These are phyloP conservation scores for Champsocephalus gunnari DNA, from an alignment of 2,797 vertebrate genomes.

Conservation along the genomic window DNA sequence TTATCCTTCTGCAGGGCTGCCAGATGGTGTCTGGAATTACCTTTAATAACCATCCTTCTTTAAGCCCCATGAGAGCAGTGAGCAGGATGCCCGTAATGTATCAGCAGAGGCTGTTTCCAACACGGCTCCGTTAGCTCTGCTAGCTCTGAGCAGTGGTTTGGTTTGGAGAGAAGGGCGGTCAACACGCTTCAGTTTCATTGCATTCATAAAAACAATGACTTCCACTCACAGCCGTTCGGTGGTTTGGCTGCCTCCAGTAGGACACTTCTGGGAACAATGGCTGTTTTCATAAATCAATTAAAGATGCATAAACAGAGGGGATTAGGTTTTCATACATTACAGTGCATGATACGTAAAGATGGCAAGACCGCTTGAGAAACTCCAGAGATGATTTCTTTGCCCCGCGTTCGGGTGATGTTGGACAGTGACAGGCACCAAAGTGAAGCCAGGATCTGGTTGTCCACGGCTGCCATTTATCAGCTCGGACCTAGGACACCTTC, in stretches of 20 bases:
- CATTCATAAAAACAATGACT: slow-evolving; percentile 70
- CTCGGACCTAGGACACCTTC: slow-evolving; percentile 24
- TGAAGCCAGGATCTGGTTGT: slow-evolving; percentile 27
- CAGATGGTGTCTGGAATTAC: slow-evolving; percentile 62
- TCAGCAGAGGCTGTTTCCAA: background rate
- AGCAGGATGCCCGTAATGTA: background rate
- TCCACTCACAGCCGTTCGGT: slow-evolving; percentile 57
- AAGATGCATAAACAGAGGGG: slow-evolving; percentile 55
- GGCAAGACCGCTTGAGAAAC: slow-evolving; percentile 14
- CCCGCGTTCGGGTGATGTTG: slow-evolving; percentile 12
- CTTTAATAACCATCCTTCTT: slow-evolving; percentile 31
- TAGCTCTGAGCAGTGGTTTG: slow-evolving; percentile 35
- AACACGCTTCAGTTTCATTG: slow-evolving; percentile 43
- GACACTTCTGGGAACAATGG: slow-evolving; percentile 76
- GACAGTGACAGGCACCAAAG: slow-evolving; percentile 29
- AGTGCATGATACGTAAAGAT: slow-evolving; percentile 52
- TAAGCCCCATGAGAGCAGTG: slow-evolving; percentile 10
- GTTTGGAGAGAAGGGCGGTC: slow-evolving; percentile 45
- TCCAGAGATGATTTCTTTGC: slow-evolving; percentile 26
- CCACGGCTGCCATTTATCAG: slow-evolving; percentile 52
- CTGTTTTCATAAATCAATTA: slow-evolving; percentile 75
- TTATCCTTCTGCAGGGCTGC: slow-evolving; percentile 52
- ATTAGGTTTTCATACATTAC: slow-evolving; percentile 61
- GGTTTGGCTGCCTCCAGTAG: slow-evolving; percentile 65
- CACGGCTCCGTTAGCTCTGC: slow-evolving; percentile 25